Percentiles rank a stretch among this genome's conserved stretches.
Evolutionary conservation across 2,113 vertebrate species (phyloP).

Genomic region (Tachuris rubrigastra): DNA sequence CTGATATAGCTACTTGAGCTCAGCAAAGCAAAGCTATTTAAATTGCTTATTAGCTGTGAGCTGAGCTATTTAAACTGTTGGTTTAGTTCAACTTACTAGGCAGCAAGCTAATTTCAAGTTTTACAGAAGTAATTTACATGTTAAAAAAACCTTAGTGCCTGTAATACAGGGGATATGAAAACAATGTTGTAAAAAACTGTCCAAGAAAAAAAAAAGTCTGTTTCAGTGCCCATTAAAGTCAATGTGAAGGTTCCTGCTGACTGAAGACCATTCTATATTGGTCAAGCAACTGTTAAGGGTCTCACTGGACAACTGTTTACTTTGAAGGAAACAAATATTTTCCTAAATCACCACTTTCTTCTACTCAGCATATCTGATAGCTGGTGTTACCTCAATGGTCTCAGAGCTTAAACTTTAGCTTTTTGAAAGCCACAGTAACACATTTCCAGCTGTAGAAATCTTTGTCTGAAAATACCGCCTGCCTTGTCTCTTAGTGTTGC

Average conservation of each 20-base stretch:
- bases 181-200: background rate
- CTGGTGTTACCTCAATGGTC: background rate
- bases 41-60: constrained; percentile 60
- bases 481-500: background rate
- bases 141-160: background rate
- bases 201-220: background rate
- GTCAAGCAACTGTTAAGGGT: background rate
- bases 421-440: background rate
- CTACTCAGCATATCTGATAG: background rate
- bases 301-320: background rate
- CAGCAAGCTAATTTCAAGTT: background rate
- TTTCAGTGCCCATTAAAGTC: background rate
- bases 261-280: background rate
- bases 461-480: background rate
- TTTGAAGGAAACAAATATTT: background rate
- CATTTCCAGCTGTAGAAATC: background rate
- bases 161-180: background rate
- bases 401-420: background rate
- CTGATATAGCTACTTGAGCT: constrained; percentile 50
- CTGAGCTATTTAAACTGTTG: constrained; percentile 49
- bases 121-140: background rate
- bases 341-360: background rate
- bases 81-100: constrained; percentile 27
- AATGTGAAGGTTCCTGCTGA: background rate
- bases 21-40: constrained; percentile 55